Evolutionary conservation across 2,888 invertebrate genomes (phyloP).

Genomic region (Bimastos eiseni): DNA sequence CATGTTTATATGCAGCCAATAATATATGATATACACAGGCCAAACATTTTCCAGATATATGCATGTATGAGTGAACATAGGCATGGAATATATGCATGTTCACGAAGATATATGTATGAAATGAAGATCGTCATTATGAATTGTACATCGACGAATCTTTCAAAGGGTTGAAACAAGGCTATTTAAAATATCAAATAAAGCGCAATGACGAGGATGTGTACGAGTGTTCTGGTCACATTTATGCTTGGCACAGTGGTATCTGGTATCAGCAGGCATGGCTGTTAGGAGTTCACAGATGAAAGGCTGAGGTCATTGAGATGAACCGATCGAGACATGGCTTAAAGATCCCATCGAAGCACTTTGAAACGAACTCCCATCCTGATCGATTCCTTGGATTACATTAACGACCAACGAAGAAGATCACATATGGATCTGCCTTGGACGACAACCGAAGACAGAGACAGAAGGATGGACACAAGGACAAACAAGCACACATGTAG

Average conservation of each 20-base stretch:
- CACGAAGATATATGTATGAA: too few relatives aligned
- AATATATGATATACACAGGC: too few relatives aligned
- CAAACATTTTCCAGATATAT: too few relatives aligned
- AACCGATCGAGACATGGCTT: neutral
- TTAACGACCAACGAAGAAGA: neutral
- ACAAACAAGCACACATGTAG: neutral
- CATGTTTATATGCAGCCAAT: too few relatives aligned
- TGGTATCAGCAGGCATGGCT: neutral
- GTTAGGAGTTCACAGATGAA: neutral
- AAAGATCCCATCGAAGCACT: neutral
- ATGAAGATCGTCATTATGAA: too few relatives aligned
- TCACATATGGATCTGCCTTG: neutral
- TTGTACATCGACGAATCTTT: neutral
- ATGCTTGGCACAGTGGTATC: neutral
- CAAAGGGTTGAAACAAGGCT: neutral
- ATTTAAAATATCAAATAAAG: neutral
- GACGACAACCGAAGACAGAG: neutral
- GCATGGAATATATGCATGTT: too few relatives aligned
- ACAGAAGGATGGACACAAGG: neutral
- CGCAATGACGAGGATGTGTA: neutral
- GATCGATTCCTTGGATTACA: neutral
- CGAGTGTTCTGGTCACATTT: neutral
- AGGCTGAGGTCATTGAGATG: neutral
- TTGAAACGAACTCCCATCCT: neutral
- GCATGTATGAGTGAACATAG: too few relatives aligned